phyloP scores from a whole-genome alignment of 2,888 invertebrate genomes.

The Apodemia zela region DNA sequence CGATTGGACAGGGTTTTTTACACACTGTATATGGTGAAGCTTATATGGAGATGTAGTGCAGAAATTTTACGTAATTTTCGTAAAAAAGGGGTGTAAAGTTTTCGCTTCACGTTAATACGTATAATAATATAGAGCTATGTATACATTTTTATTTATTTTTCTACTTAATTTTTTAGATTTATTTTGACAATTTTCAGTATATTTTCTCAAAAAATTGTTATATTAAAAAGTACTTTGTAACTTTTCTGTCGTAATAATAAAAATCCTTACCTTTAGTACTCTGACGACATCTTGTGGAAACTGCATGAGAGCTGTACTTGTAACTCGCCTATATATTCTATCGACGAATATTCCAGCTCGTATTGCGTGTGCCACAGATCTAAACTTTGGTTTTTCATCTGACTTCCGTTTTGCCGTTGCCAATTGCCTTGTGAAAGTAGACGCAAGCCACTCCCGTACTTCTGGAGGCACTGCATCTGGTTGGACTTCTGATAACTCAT shows the following conservation, averaged over 20 bases:
- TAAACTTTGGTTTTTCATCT: conserved; percentile 93
- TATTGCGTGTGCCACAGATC: conserved; percentile 97
- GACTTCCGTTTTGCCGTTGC: conserved; percentile 87
- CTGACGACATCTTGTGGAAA: conserved; percentile 92
- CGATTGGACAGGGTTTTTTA: no score
- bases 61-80: no score
- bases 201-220: no score
- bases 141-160: no score
- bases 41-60: no score
- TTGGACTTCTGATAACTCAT: conserved; percentile 96
- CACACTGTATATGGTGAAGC: no score
- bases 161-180: no score
- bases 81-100: no score
- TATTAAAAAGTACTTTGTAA: no score
- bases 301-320: conserved; percentile 89
- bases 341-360: conserved; percentile 98
- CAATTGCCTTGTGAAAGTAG: conserved; percentile 95
- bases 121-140: no score
- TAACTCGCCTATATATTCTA: conserved; percentile 92
- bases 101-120: no score
- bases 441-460: conserved; percentile 97
- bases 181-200: no score
- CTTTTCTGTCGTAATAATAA: neutral
- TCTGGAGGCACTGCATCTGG: conserved; percentile 98
- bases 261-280: conserved; percentile 86